Conservation (phyloP, 2,888 invertebrate genomes). For the Ellobium chinense region DNA sequence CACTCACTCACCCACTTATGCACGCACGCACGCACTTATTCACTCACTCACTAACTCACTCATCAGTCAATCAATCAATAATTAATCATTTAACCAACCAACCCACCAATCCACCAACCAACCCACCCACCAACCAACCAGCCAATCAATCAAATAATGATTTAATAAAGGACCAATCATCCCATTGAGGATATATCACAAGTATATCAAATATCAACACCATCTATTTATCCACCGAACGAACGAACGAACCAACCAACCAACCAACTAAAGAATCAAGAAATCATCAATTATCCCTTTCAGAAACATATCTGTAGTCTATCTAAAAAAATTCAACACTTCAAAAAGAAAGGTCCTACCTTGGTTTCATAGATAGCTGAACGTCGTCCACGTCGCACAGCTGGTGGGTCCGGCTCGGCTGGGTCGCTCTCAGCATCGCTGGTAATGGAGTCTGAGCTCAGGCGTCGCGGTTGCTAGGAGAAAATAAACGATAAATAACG, state of each 20-base stretch:
- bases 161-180: not conserved
- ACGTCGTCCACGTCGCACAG: slow-evolving; percentile 71
- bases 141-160: not conserved
- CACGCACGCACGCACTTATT: too few relatives aligned
- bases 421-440: slow-evolving; percentile 73
- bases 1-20: too few relatives aligned
- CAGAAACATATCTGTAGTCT: too few relatives aligned
- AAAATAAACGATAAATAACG: too few relatives aligned
- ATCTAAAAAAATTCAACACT: not conserved
- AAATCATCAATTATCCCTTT: too few relatives aligned
- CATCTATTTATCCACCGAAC: not conserved
- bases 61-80: too few relatives aligned
- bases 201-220: too few relatives aligned
- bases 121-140: not conserved
- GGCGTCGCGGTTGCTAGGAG: slow-evolving; percentile 56
- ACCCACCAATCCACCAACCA: not conserved
- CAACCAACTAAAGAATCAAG: not conserved
- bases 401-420: slow-evolving; percentile 71
- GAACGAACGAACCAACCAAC: not conserved
- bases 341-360: slow-evolving; percentile 54
- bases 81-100: not conserved
- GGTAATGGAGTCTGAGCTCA: slow-evolving; percentile 70
- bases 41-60: too few relatives aligned
- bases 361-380: slow-evolving; percentile 75
- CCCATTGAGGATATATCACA: too few relatives aligned